Evolutionary conservation across 2,113 vertebrate genomes (phyloP), one percentile per base, ranked within the genome.

Genomic region (Solenodon paradoxus): DNA sequence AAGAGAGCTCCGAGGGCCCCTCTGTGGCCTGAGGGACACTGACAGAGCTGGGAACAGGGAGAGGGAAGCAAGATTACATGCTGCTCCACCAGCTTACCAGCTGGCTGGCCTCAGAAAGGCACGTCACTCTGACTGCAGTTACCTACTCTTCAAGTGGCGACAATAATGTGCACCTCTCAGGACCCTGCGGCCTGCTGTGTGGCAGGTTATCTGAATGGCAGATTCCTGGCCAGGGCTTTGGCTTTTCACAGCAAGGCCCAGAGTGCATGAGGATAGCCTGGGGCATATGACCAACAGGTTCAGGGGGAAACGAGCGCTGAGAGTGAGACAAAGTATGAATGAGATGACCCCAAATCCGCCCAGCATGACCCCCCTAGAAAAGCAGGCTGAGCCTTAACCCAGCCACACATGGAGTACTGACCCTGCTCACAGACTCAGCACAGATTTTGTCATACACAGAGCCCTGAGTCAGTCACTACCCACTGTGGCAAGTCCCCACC

Each of bases 101-200:
- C 38, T 32, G 7, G 40, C 35, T 49, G 15, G 40, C 40, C 22
- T 74, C 26, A 78, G 59, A 80, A 85, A 59, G 61, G 3, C 42
- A 77, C 22, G 45, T 69, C 17, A 40, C 32, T 45, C 2, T 16
- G 30, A 74, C 78, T 87, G 63, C 11, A 51, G 17, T 63, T 78
- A 71, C 72, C 61, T 75, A 19, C 40, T 68, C 45, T n/a, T n/a
- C n/a, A n/a, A n/a, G n/a, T n/a, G n/a, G n/a, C n/a, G n/a, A n/a
- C n/a, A n/a, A n/a, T n/a, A n/a, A n/a, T n/a, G n/a, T n/a, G n/a
- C n/a, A n/a, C n/a, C n/a, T n/a, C n/a, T n/a, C n/a, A n/a, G n/a
- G n/a, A n/a, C n/a, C n/a, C n/a, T n/a, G n/a, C n/a, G n/a, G 22
- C 38, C 49, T 28, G 5, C 0, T 12, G 16, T 4, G 3, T 3